Base-by-base conservation (phyloP, 1,140 invertebrate species). In the Penaeus chinensis region DNA sequence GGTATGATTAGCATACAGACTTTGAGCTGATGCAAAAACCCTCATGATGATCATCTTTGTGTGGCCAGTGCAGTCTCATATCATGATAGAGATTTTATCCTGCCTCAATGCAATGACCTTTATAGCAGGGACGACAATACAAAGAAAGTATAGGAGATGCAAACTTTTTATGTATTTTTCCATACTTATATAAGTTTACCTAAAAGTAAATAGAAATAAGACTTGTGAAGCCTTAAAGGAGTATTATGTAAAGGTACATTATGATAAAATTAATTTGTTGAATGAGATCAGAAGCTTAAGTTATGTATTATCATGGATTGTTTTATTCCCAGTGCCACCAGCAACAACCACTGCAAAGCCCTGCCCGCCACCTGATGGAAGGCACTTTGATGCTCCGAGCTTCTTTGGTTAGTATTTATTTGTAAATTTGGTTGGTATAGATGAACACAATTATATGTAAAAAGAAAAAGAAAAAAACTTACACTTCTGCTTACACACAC, bases 321-420 rank as follows among this genome's bases (percentile, higher is more conserved):
- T 19, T 32, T 13, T n/a, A 16, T 18, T 18, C 24, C 69, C 69
- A 74, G 69, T 32, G 69, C 69, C 69, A 32, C 24, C 69, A 32
- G 37, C 69, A 27, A 74, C 69, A 74, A 74, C 83, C n/a, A 78
- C 71, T 78, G 24, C 27, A 19, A 18, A n/a, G 61, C 83, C 83
- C 18, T 32, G 20, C 42, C 27, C 83, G 18, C n/a, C 83, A 5
- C 16, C 69, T 10, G 47, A 47, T 24, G 24, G 60, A 62, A 74
- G 83, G 22, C 83, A 85, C 24, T 85, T 85, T 78, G 83, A 85
- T 85, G 83, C 74, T 42, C 54, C 74, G 27, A 85, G 83, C 37
- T 85, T 85, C 83, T 85, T 85, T 78, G 83, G 83, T 85, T 62
- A 78, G 83, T 77, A 10, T 22, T 19, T 11, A 60, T 32, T 32